Percentiles rank a stretch among this genome's conserved stretches.
These are phyloP conservation scores for Tachyglossus aculeatus DNA, from an alignment of 2,797 vertebrate species.

Conservation along the genomic window DNA sequence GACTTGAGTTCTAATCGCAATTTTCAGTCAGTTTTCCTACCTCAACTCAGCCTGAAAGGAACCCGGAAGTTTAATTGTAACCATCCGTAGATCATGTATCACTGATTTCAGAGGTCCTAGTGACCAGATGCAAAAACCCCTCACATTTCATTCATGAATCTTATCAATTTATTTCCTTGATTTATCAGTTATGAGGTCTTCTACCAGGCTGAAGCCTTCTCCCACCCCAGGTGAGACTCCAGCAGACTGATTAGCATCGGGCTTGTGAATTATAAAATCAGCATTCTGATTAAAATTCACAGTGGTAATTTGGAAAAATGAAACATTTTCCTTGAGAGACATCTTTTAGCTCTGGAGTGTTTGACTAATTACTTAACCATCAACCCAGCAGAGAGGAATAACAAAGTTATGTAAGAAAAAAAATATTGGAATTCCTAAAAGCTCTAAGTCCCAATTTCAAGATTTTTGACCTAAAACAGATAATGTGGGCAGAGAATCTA, in stretches of 20 bases:
- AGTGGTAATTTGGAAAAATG: slow-evolving; percentile 8
- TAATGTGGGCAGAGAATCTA: no score
- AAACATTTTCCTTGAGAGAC: slow-evolving; percentile 21
- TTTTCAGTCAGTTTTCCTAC: slow-evolving; percentile 36
- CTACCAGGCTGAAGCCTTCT: slow-evolving; percentile 41
- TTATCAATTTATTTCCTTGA: slow-evolving; percentile 47
- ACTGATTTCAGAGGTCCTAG: slow-evolving; percentile 31
- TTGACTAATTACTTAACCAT: no score
- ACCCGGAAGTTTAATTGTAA: background rate
- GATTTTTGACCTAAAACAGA: background rate
- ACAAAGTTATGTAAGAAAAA: no score
- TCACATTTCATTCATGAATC: slow-evolving; percentile 30
- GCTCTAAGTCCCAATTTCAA: background rate
- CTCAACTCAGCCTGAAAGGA: slow-evolving; percentile 26
- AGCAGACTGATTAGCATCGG: slow-evolving; percentile 24
- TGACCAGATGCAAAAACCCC: slow-evolving; percentile 12
- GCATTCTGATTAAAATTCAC: slow-evolving; percentile 61
- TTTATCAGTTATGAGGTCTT: slow-evolving; percentile 50
- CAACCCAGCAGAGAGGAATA: no score
- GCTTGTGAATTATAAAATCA: slow-evolving; percentile 39
- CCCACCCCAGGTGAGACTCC: slow-evolving; percentile 45
- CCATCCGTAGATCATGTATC: background rate
- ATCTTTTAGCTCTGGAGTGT: background rate
- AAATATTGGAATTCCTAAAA: background rate
- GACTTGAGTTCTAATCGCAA: no score